phyloP scores from a whole-genome alignment of 2,797 vertebrate species.

The Ptychadena robeensis region DNA sequence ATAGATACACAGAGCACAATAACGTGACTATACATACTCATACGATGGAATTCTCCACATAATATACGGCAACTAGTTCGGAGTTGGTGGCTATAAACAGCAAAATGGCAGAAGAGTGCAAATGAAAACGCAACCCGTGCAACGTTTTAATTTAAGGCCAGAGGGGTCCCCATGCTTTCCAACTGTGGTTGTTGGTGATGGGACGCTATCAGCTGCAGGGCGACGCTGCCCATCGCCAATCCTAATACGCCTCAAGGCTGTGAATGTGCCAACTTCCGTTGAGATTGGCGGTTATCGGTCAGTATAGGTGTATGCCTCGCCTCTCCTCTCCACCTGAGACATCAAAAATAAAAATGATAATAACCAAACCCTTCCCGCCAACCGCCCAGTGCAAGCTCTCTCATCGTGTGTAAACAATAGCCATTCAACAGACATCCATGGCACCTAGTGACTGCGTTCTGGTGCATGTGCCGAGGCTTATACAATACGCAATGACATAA shows the following conservation, averaged over 20 bases:
- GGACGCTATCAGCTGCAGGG: neutral
- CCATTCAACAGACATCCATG: constrained; percentile 72
- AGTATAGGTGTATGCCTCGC: constrained; percentile 75
- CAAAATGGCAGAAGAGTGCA: constrained; percentile 73
- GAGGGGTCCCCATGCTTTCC: neutral
- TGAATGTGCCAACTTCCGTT: neutral
- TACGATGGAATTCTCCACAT: too few species aligned
- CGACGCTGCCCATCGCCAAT: neutral
- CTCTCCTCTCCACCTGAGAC: constrained; percentile 80
- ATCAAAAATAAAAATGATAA: constrained; percentile 69
- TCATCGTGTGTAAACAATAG: constrained; percentile 70
- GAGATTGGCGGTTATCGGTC: constrained; percentile 73
- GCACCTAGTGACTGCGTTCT: constrained; percentile 78
- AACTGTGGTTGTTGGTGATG: neutral
- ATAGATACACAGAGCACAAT: too few species aligned
- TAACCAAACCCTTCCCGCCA: constrained; percentile 75
- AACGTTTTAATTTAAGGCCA: constrained; percentile 68
- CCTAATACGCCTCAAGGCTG: constrained; percentile 63
- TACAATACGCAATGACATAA: constrained; percentile 43
- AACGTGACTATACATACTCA: neutral
- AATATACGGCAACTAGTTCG: too few species aligned
- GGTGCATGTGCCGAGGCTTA: constrained; percentile 60
- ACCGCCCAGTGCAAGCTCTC: constrained; percentile 72
- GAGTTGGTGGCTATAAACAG: neutral
- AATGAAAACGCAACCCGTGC: constrained; percentile 77